A percentile compares a stretch with the other conserved stretches of the same genome.
Evolutionary conservation across 2,797 vertebrate species (phyloP).

Genomic region (Rhinoraja longicauda): DNA sequence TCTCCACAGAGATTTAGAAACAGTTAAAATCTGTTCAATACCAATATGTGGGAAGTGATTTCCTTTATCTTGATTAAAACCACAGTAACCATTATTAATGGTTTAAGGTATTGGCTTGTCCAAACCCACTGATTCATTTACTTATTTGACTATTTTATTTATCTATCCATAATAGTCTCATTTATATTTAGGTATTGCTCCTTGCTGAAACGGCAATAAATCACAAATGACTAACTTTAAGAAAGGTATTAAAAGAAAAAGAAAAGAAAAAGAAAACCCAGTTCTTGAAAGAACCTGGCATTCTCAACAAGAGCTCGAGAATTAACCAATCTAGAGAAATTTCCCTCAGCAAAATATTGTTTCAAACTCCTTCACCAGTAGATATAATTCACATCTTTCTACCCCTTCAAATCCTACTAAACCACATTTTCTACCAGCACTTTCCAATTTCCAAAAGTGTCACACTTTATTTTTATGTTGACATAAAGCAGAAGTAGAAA

Average conservation of each 20-base stretch:
- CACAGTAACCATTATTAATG: not conserved
- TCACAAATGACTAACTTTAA: not conserved
- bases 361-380: not conserved
- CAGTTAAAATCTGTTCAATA: not conserved
- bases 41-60: conserved; percentile 2
- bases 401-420: not conserved
- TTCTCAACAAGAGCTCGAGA: not conserved
- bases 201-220: not conserved
- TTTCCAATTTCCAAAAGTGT: not conserved
- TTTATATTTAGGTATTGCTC: not conserved
- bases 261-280: not conserved
- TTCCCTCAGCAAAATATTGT: not conserved
- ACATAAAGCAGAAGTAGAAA: not conserved
- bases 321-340: not conserved
- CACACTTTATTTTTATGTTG: not conserved
- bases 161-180: not conserved
- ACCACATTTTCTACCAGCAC: not conserved
- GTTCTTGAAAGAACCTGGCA: not conserved
- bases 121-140: not conserved
- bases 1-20: not conserved
- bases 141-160: not conserved
- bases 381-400: not conserved
- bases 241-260: not conserved
- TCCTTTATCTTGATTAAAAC: not conserved
- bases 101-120: not conserved